Base-by-base conservation (phyloP, 1,140 invertebrate genomes). In the Hycleus phaleratus region DNA sequence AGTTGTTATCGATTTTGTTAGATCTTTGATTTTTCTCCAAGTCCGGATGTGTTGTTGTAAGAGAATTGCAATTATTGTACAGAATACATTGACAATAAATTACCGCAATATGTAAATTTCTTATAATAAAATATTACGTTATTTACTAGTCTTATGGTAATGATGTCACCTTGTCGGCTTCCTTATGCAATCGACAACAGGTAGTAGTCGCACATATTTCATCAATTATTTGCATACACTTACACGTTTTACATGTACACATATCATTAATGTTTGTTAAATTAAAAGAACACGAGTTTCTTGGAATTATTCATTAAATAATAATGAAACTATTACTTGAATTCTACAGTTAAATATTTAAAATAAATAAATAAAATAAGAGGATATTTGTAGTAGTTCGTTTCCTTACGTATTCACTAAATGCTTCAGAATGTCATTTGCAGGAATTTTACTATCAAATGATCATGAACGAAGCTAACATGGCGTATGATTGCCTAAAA, bases 391-490 rank as follows among this genome's bases (percentile, higher is more conserved):
- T 25, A 49, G 26, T 9, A 9, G 32, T 46, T 7, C 42, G 26
- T 48, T 42, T 43, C 10, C 38, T 54, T 53, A 49, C 46, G 56
- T 58, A 62, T 62, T 58, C 58, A 46, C 38, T 39, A 38, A 46
- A 51, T 51, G 59, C 48, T 49, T 49, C 61, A 48, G 58, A 46
- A 68, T 62, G 69, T 71, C 69, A 71, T 71, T 69, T 62, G 69
- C 69, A 71, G 69, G 68, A 71, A 71, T 71, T 71, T 71, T 71
- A 71, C 69, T 71, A 71, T 71, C 69, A 71, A 71, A 71, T 71
- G 63, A 63, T 68, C 66, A 60, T 64, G 65, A 62, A 60, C 63
- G 54, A 53, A 50, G 50, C 61, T 64, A 69, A 62, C 67, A 62
- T 59, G 69, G 62, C 69, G 65, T 69, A 58, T 69, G 68, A 71